Base-by-base conservation (phyloP, 2,888 invertebrate genomes). In the Litoditis marina region DNA sequence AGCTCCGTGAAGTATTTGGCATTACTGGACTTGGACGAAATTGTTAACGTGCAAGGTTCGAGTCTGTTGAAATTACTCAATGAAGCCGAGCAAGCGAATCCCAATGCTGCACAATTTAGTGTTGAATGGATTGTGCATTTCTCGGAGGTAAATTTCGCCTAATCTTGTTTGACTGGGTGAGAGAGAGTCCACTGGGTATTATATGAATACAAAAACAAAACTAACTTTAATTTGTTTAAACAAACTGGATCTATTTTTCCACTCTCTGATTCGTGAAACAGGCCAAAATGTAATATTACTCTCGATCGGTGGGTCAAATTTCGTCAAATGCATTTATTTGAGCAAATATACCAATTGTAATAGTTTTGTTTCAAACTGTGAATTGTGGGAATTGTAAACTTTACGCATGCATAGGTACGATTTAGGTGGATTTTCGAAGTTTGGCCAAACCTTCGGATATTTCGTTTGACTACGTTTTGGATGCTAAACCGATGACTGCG, bases 1-100 rank as follows among this genome's bases (percentile, higher is more conserved):
- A 44, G 55, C 3, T 28, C 39, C 11, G 55, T 55, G 22, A 55
- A 27, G 30, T 55, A 16, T 25, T 19, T 55, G 39, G 55, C 55
- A 8, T 28, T 55, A 44, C 39, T 55, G 55, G 55, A 55, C 44
- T 44, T 55, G 7, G 55, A 55, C 30, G 55, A 55, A 39, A 55
- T 55, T 42, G n/a, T 55, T 13, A 39, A 11, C 22, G 39, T 55
- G 16, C 19, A 22, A 4, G 27, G 25, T n/a, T 34, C n/a, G 2
- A 25, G 2, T 5, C 39, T 55, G 11, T 28, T 55, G 27, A 13
- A 8, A 11, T 44, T 55, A 16, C 39, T 55, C 1, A 7, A 55
- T 19, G 8, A 55, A 25, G 8, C 44, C 4, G 7, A 19, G n/a
- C 8, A 16, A 22, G 27, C 39, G 27, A 13, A 42, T 13, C 55